phyloP scores from a whole-genome alignment of 2,888 invertebrate species.

The Phalangium opilio region DNA sequence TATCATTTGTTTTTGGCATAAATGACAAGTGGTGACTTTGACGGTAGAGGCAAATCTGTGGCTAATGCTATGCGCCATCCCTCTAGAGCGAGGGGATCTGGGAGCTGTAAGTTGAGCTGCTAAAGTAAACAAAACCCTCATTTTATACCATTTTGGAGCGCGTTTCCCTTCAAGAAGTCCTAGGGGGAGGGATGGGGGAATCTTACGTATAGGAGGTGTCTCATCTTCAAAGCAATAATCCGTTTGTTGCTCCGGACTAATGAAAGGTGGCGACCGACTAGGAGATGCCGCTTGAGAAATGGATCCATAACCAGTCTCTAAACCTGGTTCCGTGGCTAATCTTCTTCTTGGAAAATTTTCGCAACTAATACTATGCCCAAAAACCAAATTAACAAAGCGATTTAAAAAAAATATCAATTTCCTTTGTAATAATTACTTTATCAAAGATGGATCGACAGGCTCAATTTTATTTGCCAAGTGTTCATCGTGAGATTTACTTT shows the following conservation, averaged over 20 bases:
- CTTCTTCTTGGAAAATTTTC: conserved; percentile 20
- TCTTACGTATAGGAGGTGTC: conserved; percentile 9
- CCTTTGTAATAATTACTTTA: conserved; percentile 2
- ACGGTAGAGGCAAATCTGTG: conserved; percentile 38
- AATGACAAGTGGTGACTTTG: conserved; percentile 66
- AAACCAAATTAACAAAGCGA: no score
- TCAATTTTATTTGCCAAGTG: conserved; percentile 55
- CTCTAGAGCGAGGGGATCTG: conserved; percentile 54
- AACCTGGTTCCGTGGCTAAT: conserved; percentile 19
- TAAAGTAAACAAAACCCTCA: no score
- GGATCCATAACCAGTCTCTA: conserved; percentile 27
- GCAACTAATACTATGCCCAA: conserved; percentile 5
- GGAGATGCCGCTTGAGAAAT: conserved; percentile 28
- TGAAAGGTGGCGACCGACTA: conserved; percentile 28
- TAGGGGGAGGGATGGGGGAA: no score
- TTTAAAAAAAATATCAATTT: no score
- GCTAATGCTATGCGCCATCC: conserved; percentile 76
- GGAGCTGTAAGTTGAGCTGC: conserved; percentile 25
- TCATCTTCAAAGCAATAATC: conserved; percentile 19
- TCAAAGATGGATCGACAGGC: conserved; percentile 24
- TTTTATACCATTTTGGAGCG: no score
- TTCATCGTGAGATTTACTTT: conserved; percentile 83
- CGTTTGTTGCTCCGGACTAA: conserved; percentile 18
- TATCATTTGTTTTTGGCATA: conserved; percentile 75
- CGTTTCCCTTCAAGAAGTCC: no score